Conservation (phyloP, 1,140 invertebrate species). For the Sycophaga agraensis region DNA sequence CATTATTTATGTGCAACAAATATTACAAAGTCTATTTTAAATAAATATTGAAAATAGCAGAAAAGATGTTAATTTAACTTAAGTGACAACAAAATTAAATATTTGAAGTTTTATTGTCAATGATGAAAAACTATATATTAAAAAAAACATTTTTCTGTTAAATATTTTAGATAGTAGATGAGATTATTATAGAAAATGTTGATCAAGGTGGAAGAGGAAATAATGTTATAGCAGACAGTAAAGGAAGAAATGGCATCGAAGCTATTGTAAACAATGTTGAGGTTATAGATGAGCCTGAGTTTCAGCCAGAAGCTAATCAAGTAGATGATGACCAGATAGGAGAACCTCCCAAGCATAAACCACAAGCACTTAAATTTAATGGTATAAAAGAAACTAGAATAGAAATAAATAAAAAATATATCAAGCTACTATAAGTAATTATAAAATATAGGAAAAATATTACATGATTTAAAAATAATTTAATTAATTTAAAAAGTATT, state of each 20-base stretch:
- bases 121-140: too few species aligned
- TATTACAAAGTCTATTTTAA: too few species aligned
- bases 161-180: slow-evolving; percentile 35
- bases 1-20: too few species aligned
- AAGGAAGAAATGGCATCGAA: not conserved
- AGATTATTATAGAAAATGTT: slow-evolving; percentile 43
- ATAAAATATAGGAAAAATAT: not conserved
- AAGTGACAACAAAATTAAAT: too few species aligned
- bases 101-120: too few species aligned
- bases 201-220: not conserved
- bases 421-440: too few species aligned
- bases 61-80: too few species aligned
- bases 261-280: slow-evolving; percentile 32
- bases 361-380: slow-evolving; percentile 44
- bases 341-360: slow-evolving; percentile 50
- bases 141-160: slow-evolving; percentile 12
- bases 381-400: slow-evolving; percentile 33
- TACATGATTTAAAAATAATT: not conserved
- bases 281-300: slow-evolving; percentile 53
- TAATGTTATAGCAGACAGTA: slow-evolving; percentile 15
- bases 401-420: too few species aligned
- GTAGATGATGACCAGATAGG: slow-evolving; percentile 54
- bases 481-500: too few species aligned
- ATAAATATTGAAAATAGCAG: too few species aligned
- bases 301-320: slow-evolving; percentile 53